Evolutionary conservation across 2,113 vertebrate genomes (phyloP).

Genomic region (Calidris pugnax): DNA sequence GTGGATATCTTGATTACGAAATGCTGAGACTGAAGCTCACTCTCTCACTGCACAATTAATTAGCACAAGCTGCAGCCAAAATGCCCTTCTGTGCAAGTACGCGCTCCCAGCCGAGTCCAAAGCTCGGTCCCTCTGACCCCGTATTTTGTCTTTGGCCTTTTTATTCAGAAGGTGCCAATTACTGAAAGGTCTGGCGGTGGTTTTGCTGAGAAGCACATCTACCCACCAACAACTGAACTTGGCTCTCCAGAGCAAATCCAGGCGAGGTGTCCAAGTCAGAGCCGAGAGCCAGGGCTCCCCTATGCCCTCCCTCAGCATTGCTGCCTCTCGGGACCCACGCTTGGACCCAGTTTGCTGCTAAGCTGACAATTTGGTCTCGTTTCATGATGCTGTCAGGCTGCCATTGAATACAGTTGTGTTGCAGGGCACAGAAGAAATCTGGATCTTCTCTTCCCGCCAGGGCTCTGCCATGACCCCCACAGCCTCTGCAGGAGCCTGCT

Average conservation of each 20-base stretch:
- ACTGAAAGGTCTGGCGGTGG: neutral
- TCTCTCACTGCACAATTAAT: neutral
- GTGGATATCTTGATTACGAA: neutral
- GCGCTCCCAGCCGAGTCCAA: accelerated
- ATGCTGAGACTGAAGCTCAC: neutral
- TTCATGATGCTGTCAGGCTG: neutral
- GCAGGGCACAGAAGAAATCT: neutral
- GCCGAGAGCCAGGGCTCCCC: neutral
- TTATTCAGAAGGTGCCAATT: constrained; percentile 16
- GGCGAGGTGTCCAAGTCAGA: accelerated
- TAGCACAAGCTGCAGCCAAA: neutral
- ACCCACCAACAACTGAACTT: neutral
- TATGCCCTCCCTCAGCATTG: accelerated
- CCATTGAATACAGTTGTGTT: neutral
- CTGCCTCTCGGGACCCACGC: accelerated
- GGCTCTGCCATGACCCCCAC: neutral
- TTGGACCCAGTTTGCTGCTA: neutral
- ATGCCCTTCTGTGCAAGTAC: neutral
- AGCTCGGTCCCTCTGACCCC: neutral
- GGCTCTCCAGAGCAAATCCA: neutral
- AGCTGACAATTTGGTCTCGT: neutral
- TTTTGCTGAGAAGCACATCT: constrained; percentile 8
- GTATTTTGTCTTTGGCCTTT: neutral
- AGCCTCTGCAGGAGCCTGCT: neutral
- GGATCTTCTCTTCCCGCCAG: neutral